A percentile compares a stretch with the other conserved stretches of the same genome.
These are phyloP conservation scores for Periophthalmodon schlosseri DNA, from an alignment of 2,113 vertebrate species.

Conservation along the genomic window DNA sequence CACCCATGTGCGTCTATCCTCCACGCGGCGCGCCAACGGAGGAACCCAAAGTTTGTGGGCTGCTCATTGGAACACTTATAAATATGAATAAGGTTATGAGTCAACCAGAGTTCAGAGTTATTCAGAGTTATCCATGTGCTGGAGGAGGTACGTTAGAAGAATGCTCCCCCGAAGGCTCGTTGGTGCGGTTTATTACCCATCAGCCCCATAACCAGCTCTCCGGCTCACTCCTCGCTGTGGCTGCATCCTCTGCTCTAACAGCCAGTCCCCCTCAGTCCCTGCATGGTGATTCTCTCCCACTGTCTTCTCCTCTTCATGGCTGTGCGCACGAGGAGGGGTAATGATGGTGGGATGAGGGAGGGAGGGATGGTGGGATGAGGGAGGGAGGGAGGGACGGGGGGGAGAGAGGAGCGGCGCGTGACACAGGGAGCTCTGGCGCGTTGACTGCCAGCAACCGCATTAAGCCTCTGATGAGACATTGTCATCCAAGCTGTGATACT, in stretches of 20 bases:
- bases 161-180: conserved; percentile 62
- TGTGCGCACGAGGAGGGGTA: conserved; percentile 55
- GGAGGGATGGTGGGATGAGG: conserved; percentile 19
- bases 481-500: conserved; percentile 46
- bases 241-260: conserved; percentile 43
- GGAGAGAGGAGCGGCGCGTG: conserved; percentile 36
- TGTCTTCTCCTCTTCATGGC: conserved; percentile 15
- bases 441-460: conserved; percentile 64
- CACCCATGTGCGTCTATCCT: conserved; percentile 7
- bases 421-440: conserved; percentile 42
- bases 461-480: conserved; percentile 55
- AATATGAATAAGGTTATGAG: conserved; percentile 66
- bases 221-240: conserved; percentile 21
- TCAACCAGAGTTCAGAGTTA: conserved; percentile 60
- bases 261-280: conserved; percentile 31
- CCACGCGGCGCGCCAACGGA: conserved; percentile 27
- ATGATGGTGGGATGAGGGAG: conserved; percentile 56
- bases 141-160: conserved; percentile 47
- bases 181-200: conserved; percentile 66
- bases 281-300: conserved; percentile 45
- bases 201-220: conserved; percentile 42
- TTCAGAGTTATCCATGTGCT: conserved; percentile 40
- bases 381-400: conserved; percentile 24
- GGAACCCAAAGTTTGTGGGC: conserved; percentile 34
- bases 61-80: conserved; percentile 38